Base-by-base conservation (phyloP, 2,113 vertebrate species). In the Tenrec ecaudatus region DNA sequence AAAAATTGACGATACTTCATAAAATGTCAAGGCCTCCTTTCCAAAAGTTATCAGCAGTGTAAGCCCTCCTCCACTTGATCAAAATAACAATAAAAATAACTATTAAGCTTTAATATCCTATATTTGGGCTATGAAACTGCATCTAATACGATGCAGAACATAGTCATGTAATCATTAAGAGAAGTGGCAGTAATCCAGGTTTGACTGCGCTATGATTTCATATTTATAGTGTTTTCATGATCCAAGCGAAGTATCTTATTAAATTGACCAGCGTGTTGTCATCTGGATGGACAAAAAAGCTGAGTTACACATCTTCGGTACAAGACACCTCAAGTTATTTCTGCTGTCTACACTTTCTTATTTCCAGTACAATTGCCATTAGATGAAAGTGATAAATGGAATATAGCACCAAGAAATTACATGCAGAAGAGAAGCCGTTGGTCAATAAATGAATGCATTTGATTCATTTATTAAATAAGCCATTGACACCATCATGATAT, bases 211-310 rank as follows among this genome's bases (percentile, higher is more conserved):
- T 84, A n/a, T 81, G 75, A 97, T 97, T 97, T 98, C 97, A 98
- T 97, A 97, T 97, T 97, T 98, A 98, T 96, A 97, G 85, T 97
- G 77, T 95, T 98, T 98, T 96, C 92, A 95, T 94, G 89, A 78
- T 95, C 92, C 77, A 97, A 97, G 96, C 97, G 95, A 96, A 97
- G 93, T 68, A 0, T 96, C 68, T 97, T 87, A 97, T 96, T 97
- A 82, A 96, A 95, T 97, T 89, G 94, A 96, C 94, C 80, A 95
- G 90, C 91, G 88, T 98, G 90, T 92, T 71, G 94, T 83, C 88
- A 97, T 88, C 62, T 97, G 86, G 89, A 93, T 76, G 75, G 29
- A 84, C 38, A 29, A 95, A 95, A 88, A 94, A 90, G 82, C 71
- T 79, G 82, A 96, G 75, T 58, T 95, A 96, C 79, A 95, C 1